A percentile compares a stretch with the other conserved stretches of the same genome.
Evolutionary conservation across 2,888 invertebrate species (phyloP).

Genomic region (Hemicrepidius hirtus): DNA sequence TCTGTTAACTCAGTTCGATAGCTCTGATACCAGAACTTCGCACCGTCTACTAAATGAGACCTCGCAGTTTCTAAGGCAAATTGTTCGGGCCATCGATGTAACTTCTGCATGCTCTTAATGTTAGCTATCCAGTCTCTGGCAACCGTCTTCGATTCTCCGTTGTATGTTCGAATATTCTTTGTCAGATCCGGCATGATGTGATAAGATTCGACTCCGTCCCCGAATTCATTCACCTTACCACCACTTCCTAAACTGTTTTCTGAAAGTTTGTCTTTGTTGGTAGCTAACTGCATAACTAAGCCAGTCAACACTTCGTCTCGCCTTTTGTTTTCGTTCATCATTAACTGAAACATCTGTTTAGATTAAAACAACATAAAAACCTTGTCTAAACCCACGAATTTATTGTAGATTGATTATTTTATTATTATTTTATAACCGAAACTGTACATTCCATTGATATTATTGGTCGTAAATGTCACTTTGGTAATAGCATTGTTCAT

Average conservation of each 20-base stretch:
- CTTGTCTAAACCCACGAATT: too few relatives aligned
- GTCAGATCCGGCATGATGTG: neutral
- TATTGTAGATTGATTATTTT: too few relatives aligned
- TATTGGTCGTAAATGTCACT: neutral
- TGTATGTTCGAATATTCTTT: neutral
- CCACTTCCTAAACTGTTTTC: too few relatives aligned
- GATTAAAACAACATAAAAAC: too few relatives aligned
- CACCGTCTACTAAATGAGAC: neutral
- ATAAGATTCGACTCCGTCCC: too few relatives aligned
- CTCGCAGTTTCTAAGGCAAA: neutral
- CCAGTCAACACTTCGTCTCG: too few relatives aligned
- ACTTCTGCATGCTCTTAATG: neutral
- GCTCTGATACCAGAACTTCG: neutral
- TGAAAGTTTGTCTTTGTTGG: too few relatives aligned
- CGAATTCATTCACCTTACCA: too few relatives aligned
- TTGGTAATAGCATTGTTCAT: neutral
- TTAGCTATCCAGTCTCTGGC: neutral
- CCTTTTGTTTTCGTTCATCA: too few relatives aligned
- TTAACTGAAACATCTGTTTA: too few relatives aligned
- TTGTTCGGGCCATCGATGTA: neutral
- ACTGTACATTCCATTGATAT: neutral
- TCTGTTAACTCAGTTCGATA: neutral
- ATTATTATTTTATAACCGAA: too few relatives aligned
- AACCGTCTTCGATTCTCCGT: neutral
- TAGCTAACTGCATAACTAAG: too few relatives aligned